Conservation (phyloP, 2,888 invertebrate species). For the Mystacides longicornis region DNA sequence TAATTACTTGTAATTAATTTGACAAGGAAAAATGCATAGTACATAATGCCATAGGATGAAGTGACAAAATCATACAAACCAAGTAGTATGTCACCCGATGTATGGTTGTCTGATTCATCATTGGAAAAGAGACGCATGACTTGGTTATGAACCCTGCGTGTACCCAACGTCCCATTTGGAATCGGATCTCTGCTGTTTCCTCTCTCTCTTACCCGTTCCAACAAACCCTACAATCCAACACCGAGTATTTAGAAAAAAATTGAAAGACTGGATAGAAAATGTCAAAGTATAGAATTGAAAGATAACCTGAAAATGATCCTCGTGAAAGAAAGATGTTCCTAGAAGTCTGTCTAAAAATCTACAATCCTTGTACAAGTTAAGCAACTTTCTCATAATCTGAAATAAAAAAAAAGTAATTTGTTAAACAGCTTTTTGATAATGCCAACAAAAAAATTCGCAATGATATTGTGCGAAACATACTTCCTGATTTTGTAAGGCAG, state of each 20-base stretch:
- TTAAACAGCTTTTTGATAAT: neutral
- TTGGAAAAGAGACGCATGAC: slow-evolving; percentile 43
- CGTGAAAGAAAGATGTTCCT: slow-evolving; percentile 80
- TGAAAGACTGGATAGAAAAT: neutral
- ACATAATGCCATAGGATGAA: too few species aligned
- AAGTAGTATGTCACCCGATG: neutral
- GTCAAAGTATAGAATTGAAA: slow-evolving; percentile 6
- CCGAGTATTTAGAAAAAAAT: neutral
- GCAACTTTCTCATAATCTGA: slow-evolving; percentile 68
- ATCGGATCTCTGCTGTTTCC: slow-evolving; percentile 48
- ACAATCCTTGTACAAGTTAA: slow-evolving; percentile 79
- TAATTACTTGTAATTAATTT: too few species aligned
- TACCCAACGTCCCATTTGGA: slow-evolving; percentile 52
- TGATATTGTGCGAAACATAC: slow-evolving; percentile 31
- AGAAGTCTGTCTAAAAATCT: slow-evolving; percentile 78
- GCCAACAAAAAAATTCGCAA: neutral
- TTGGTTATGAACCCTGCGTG: slow-evolving; percentile 69
- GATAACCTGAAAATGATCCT: slow-evolving; percentile 66
- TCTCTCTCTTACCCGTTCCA: slow-evolving; percentile 68
- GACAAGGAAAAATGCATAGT: too few species aligned
- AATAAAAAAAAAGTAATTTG: slow-evolving; percentile 27
- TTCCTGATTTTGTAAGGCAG: slow-evolving; percentile 65
- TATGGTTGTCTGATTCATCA: slow-evolving; percentile 17
- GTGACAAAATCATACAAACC: too few species aligned
- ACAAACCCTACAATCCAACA: slow-evolving; percentile 48